Evolutionary conservation across 2,113 vertebrate genomes (phyloP), one percentile per base, ranked within the genome.

Genomic region (Stigmatopora argus): DNA sequence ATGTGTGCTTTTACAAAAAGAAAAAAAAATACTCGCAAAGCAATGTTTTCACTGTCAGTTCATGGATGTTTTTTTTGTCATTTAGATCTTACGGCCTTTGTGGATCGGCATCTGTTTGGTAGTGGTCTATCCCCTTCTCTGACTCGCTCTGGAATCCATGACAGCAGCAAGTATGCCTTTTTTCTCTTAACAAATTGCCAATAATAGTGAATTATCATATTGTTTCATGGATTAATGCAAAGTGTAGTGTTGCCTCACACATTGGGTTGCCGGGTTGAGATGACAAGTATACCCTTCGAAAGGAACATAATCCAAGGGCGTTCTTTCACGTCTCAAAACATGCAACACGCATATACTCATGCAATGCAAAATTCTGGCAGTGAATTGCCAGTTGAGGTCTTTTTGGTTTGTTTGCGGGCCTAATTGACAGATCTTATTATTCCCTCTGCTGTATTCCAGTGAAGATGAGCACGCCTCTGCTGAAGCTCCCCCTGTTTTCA

Each of bases 31-130:
- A 58, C 7, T 8, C 4, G 18, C n/a, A 10, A 44, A 21, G 19
- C 17, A 61, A 61, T 18, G 44, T 5, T 41, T n/a, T 0, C 10
- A 10, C 5, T 34, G 4, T n/a, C 3, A 4, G 21, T 12, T 53
- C 4, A 23, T 21, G 4, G 12, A 11, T 38, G 13, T 44, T 60
- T 64, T 17, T 71, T 72, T 66, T 71, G 2, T 35, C 72, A 62
- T 8, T 34, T 67, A 92, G 90, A 87, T 83, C 79, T 91, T 52
- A 88, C 89, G 38, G 87, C 84, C 1, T 90, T 86, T 78, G 89
- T 92, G 51, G 85, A 92, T 63, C 81, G 34, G 34, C 85, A 88
- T 71, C 78, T 91, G 65, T 90, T 92, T 70, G 84, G 73, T 31
- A n/a, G 58, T 0, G 82, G 89, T 58, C 60, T 75, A 45, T 83